Evolutionary conservation across 53 echinoderm and acorn worm genomes (phyloP).

Genomic region (Mesocentrotus franciscanus): DNA sequence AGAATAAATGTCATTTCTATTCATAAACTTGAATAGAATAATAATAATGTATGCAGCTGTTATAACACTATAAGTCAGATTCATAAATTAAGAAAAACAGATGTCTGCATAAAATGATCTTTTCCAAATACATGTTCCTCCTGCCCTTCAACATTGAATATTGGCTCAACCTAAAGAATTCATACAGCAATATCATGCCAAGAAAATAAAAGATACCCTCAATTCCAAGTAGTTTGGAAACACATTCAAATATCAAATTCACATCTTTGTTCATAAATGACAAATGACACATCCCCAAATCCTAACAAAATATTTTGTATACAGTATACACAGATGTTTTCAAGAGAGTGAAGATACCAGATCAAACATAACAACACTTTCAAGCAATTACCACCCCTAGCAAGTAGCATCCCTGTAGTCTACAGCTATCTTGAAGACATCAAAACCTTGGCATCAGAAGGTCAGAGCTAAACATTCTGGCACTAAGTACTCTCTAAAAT

Average conservation of each 20-base stretch:
- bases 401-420: neutral
- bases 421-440: constrained; percentile 7
- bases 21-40: too few species aligned
- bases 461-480: neutral
- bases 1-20: too few species aligned
- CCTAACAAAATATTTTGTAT: neutral
- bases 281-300: neutral
- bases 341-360: neutral
- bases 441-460: constrained; percentile 12
- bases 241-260: neutral
- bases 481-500: constrained; percentile 34
- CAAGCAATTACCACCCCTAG: neutral
- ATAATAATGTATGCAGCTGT: too few species aligned
- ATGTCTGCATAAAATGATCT: too few species aligned
- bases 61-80: too few species aligned
- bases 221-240: too few species aligned
- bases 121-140: too few species aligned
- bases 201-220: too few species aligned
- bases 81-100: too few species aligned
- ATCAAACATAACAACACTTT: constrained; percentile 19
- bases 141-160: too few species aligned
- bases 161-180: too few species aligned
- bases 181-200: too few species aligned
- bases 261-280: neutral
- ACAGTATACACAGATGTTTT: neutral